phyloP scores from a whole-genome alignment of 2,113 vertebrate species.

The Vidua chalybeata region DNA sequence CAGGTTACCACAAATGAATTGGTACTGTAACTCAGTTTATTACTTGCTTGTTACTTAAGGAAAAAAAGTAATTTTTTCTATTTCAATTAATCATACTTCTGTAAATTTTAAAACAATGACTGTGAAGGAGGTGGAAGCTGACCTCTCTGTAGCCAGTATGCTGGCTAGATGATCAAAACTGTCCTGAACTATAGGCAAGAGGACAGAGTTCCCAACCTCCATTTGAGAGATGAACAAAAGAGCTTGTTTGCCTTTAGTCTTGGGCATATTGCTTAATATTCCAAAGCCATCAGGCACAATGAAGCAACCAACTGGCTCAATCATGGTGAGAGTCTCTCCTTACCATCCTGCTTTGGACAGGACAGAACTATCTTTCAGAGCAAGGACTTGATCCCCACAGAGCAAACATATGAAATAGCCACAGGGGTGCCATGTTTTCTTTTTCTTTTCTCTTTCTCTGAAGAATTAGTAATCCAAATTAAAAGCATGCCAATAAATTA shows the following conservation, averaged over 20 bases:
- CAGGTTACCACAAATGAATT: neutral
- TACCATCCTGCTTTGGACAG: neutral
- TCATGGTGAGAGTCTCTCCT: neutral
- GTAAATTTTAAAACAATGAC: neutral
- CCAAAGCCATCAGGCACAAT: neutral
- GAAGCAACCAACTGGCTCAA: neutral
- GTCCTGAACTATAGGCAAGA: neutral
- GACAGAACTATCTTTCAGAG: neutral
- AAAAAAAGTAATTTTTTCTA: neutral
- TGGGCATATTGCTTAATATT: neutral
- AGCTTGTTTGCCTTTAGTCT: neutral
- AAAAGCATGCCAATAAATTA: constrained; percentile 45
- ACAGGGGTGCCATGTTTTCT: constrained; percentile 18
- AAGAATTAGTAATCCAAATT: constrained; percentile 18
- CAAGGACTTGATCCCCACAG: neutral
- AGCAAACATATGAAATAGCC: constrained; percentile 10
- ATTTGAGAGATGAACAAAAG: neutral
- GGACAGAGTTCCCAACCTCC: neutral
- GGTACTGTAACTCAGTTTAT: neutral
- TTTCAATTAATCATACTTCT: neutral
- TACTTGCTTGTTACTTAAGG: neutral
- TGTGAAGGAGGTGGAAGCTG: neutral
- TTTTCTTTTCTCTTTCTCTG: constrained; percentile 13
- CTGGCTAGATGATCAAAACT: neutral
- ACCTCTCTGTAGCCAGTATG: neutral